A percentile compares a stretch with the other conserved stretches of the same genome.
Evolutionary conservation across 2,113 vertebrate species (phyloP).

Genomic region (Sprattus sprattus): DNA sequence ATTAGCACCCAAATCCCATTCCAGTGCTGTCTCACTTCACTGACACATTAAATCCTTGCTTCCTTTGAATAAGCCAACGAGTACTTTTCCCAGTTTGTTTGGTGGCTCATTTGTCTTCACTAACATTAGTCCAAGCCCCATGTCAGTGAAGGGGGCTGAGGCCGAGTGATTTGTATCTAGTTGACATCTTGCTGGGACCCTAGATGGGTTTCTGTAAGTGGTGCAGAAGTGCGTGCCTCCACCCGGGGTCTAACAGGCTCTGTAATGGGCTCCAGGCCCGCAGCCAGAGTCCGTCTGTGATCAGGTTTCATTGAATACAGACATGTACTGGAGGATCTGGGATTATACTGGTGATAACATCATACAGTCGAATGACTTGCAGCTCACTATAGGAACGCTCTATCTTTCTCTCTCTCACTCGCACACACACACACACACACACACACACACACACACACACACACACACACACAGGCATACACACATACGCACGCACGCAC

Average conservation of each 20-base stretch:
- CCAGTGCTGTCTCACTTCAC: background rate
- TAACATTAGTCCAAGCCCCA: background rate
- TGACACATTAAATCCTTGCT: background rate
- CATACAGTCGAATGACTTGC: constrained; percentile 38
- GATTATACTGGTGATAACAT: constrained; percentile 55
- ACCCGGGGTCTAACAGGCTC: constrained; percentile 39
- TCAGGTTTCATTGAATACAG: constrained; percentile 54
- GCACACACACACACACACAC: background rate
- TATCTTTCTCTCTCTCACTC: background rate
- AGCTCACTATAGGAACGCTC: background rate
- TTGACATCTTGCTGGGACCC: background rate
- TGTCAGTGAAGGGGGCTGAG: background rate
- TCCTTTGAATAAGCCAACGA: background rate
- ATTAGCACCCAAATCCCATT: background rate
- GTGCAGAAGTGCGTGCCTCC: constrained; percentile 38
- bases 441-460: background rate
- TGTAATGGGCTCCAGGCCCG: constrained; percentile 58
- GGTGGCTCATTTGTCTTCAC: background rate
- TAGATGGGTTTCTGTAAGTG: background rate
- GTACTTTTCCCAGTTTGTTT: background rate
- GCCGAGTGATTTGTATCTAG: background rate
- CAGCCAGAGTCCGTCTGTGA: constrained; percentile 35
- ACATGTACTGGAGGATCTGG: constrained; percentile 50
- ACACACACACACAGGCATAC: background rate
- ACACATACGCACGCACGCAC: background rate